Evolutionary conservation across 2,888 invertebrate species (phyloP), one percentile per base, ranked within the genome.

Genomic region (Ecliptopera silaceata): DNA sequence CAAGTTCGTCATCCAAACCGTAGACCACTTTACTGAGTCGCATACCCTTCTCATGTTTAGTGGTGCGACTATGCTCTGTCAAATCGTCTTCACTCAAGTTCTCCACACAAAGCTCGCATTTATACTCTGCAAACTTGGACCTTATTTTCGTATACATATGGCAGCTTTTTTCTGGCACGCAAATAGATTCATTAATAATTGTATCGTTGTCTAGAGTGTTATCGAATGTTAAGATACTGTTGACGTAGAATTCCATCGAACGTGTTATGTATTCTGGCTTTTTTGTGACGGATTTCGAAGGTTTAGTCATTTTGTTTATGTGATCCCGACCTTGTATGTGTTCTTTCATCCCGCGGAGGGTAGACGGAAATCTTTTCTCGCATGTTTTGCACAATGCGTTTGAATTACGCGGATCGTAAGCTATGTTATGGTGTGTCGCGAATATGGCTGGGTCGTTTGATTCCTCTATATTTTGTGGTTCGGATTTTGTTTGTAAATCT

Each of bases 251-350:
- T 11, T 51, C 38, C 38, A 47, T 42, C 11, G 36, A 4, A 22
- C 1, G 6, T n/a, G 31, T 41, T 2, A 39, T 2, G 1, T 34
- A 13, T 17, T 49, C 45, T 3, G 0, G 26, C 20, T 53, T 50
- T 43, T 64, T 65, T 0, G 34, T 31, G 0, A 32, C 8, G 0
- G 29, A 2, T 26, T 47, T 47, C 2, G n/a, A 8, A 1, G 48
- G 8, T 32, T 47, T 58, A 1, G 48, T 43, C 4, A 61, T 26
- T 26, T 60, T 68, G 39, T 45, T 71, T 31, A 63, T 74, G 48
- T 82, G 82, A 1, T 49, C 50, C 6, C 54, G 62, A 8, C 78
- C 80, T 4, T 56, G 26, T 0, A 76, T 69, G 44, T 81, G 80
- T 51, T 80, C 76, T 46, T 70, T 70, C 69, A 81, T 71, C 15